These are phyloP conservation scores for Setipinna tenuifilis DNA, from an alignment of 2,797 vertebrate species.

Conservation along the genomic window DNA sequence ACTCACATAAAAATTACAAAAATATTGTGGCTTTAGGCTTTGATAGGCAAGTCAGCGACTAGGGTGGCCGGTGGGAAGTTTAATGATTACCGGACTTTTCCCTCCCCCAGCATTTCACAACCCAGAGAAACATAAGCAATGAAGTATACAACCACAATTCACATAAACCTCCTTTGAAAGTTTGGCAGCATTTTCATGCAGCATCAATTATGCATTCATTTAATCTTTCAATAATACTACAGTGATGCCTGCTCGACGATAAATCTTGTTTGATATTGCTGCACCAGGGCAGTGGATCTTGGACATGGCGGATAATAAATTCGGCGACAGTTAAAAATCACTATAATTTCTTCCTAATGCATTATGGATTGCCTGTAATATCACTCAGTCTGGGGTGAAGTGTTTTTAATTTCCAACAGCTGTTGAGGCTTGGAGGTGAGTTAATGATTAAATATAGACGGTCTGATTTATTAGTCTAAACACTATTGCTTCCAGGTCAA, in stretches of 20 bases:
- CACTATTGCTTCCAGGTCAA: conserved; percentile 98
- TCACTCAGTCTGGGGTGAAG: conserved; percentile 95
- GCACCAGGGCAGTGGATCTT: conserved; percentile 90
- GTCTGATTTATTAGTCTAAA: conserved; percentile 99
- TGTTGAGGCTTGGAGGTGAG: conserved; percentile 97
- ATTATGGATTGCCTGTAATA: conserved; percentile 99
- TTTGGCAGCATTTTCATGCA: conserved; percentile 83
- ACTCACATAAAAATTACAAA: not conserved
- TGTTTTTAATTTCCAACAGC: conserved; percentile 99
- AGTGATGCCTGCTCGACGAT: conserved; percentile 83
- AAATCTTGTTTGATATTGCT: conserved; percentile 91
- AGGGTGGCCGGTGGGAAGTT: not conserved
- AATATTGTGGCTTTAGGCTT: not conserved
- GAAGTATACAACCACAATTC: conserved; percentile 78
- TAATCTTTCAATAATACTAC: conserved; percentile 91
- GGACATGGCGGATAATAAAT: conserved; percentile 98
- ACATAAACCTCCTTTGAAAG: conserved; percentile 82
- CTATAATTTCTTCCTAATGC: conserved; percentile 99
- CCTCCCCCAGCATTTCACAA: conserved; percentile 41
- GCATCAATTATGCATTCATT: conserved; percentile 89
- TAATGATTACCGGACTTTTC: not conserved
- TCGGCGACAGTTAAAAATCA: conserved; percentile 99
- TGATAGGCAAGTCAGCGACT: not conserved
- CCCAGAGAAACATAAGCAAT: conserved; percentile 57
- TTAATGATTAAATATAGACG: conserved; percentile 99